Conservation (phyloP, 2,888 invertebrate species). For the Drosophila cognata region DNA sequence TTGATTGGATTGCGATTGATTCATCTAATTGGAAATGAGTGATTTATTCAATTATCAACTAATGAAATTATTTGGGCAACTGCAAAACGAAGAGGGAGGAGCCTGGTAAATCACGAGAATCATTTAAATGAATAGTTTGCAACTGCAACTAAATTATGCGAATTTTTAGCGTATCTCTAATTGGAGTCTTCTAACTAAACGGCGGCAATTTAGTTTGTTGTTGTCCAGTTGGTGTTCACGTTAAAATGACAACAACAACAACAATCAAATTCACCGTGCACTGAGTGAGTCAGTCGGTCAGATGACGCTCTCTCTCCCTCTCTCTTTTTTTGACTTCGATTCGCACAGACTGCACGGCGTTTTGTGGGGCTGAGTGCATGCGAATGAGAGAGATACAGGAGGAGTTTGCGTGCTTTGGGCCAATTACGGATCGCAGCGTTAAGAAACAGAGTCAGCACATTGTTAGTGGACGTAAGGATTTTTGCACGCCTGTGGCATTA, state of each 20-base stretch:
- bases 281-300: constrained; percentile 41
- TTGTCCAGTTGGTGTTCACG: constrained; percentile 20
- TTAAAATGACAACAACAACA: constrained; percentile 14
- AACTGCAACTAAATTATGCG: not conserved
- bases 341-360: constrained; percentile 53
- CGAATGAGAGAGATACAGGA: not conserved
- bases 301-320: not conserved
- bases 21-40: constrained; percentile 3
- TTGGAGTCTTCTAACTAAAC: constrained; percentile 11
- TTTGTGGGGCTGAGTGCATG: constrained; percentile 8
- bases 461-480: not conserved
- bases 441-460: not conserved
- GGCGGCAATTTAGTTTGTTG: constrained; percentile 35
- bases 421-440: not conserved
- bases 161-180: not conserved
- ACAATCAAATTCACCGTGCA: constrained; percentile 14
- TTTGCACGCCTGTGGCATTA: not conserved
- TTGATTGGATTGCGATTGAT: not conserved
- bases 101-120: not conserved
- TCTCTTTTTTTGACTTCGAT: constrained; percentile 1
- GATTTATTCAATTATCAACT: not conserved
- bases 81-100: not conserved
- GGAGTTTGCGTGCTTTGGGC: constrained; percentile 23
- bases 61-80: not conserved
- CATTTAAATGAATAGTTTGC: not conserved